Conservation (phyloP, 1,140 invertebrate genomes). For the Uloborus diversus region DNA sequence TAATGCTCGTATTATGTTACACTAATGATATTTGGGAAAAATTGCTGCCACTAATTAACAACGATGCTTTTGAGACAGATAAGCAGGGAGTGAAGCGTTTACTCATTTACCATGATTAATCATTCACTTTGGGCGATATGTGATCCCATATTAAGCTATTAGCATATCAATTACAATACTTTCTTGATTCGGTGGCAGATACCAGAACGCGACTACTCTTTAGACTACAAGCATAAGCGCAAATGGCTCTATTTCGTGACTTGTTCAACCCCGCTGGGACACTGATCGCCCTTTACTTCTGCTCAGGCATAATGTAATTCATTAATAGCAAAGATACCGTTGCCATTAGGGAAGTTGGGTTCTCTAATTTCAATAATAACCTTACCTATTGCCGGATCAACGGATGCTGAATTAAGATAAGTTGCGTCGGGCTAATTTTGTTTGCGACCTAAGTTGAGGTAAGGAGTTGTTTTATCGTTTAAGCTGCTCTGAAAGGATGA, state of each 20-base stretch:
- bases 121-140: no score
- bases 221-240: constrained; percentile 17
- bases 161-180: constrained; percentile 40
- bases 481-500: no score
- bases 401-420: no score
- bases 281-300: constrained; percentile 6
- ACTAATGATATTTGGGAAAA: no score
- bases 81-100: no score
- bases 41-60: no score
- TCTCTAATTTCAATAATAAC: constrained; percentile 37
- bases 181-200: constrained; percentile 25
- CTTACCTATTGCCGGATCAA: neutral
- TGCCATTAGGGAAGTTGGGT: constrained; percentile 10
- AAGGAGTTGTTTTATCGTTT: no score
- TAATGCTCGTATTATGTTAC: no score
- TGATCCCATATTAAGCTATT: constrained; percentile 13
- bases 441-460: no score
- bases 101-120: no score
- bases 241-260: constrained; percentile 38
- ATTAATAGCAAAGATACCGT: constrained; percentile 24
- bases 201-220: neutral
- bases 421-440: no score
- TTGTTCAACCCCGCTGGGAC: constrained; percentile 3
- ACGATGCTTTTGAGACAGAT: no score
- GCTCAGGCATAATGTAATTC: constrained; percentile 35